phyloP scores from a whole-genome alignment of 2,113 vertebrate species.

The Hemichromis elongatus region DNA sequence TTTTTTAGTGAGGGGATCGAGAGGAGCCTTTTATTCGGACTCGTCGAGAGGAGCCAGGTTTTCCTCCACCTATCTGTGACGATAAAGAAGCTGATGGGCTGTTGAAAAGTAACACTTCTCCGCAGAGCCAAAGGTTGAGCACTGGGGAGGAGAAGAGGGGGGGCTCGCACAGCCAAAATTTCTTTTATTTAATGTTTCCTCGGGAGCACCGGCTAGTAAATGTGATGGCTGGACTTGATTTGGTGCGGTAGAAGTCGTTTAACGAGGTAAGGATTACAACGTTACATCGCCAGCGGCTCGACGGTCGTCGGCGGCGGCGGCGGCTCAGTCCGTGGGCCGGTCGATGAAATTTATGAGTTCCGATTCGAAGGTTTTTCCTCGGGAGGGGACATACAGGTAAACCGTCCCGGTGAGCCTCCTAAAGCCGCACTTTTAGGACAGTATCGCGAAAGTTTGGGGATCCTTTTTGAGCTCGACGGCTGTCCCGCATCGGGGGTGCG shows the following conservation, averaged over 20 bases:
- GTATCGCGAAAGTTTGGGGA: constrained; percentile 48
- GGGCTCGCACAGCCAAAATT: constrained; percentile 5
- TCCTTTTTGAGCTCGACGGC: neutral
- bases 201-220: neutral
- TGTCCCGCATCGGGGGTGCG: constrained; percentile 44
- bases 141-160: constrained; percentile 27
- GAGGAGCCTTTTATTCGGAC: constrained; percentile 71
- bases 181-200: constrained; percentile 37
- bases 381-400: constrained; percentile 51
- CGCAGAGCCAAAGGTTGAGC: constrained; percentile 72
- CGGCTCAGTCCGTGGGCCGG: constrained; percentile 51
- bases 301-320: constrained; percentile 10
- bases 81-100: constrained; percentile 73
- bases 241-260: constrained; percentile 28
- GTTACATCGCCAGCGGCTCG: constrained; percentile 50
- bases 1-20: constrained; percentile 64
- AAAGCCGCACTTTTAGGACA: constrained; percentile 8
- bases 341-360: constrained; percentile 52
- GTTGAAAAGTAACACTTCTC: constrained; percentile 76
- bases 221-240: constrained; percentile 24
- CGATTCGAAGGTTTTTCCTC: constrained; percentile 35
- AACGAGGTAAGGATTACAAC: constrained; percentile 61
- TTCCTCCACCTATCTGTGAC: constrained; percentile 75
- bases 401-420: neutral
- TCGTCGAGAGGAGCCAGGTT: constrained; percentile 73